A percentile compares a stretch with the other conserved stretches of the same genome.
Conservation (phyloP, 2,113 vertebrate genomes). For the Desmodus rotundus region DNA sequence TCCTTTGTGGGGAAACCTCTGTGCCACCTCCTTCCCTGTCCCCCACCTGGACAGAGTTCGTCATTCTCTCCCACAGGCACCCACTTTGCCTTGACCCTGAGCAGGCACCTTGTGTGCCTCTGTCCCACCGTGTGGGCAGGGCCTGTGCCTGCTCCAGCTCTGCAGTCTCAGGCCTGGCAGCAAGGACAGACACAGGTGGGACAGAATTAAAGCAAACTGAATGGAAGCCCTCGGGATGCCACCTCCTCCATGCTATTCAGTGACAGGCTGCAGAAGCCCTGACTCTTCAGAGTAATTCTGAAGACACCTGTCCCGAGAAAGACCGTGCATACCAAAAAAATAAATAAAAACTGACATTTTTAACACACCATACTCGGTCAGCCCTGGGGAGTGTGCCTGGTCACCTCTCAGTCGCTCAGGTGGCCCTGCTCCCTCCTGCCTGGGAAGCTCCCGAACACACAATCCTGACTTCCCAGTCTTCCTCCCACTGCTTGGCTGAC, state of each 20-base stretch:
- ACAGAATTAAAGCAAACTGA: neutral
- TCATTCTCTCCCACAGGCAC: neutral
- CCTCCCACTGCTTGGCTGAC: neutral
- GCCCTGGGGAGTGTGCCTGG: neutral
- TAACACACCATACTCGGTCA: neutral
- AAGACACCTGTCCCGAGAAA: neutral
- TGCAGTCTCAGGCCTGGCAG: neutral
- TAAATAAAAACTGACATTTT: neutral
- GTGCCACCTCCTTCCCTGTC: neutral
- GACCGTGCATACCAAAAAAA: neutral
- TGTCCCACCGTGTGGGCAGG: too few relatives aligned
- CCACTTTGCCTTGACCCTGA: neutral
- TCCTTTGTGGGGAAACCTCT: neutral
- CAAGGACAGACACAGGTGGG: neutral
- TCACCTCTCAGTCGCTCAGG: neutral
- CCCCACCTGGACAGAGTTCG: neutral
- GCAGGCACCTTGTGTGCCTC: neutral
- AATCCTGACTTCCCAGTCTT: neutral
- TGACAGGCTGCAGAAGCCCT: neutral
- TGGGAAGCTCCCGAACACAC: neutral
- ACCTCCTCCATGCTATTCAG: neutral
- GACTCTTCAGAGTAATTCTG: neutral
- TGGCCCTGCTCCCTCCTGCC: neutral
- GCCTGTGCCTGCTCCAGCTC: neutral
- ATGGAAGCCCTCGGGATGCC: neutral